phyloP scores from a whole-genome alignment of 1,140 invertebrate genomes.

The Rhynchophorus ferrugineus region DNA sequence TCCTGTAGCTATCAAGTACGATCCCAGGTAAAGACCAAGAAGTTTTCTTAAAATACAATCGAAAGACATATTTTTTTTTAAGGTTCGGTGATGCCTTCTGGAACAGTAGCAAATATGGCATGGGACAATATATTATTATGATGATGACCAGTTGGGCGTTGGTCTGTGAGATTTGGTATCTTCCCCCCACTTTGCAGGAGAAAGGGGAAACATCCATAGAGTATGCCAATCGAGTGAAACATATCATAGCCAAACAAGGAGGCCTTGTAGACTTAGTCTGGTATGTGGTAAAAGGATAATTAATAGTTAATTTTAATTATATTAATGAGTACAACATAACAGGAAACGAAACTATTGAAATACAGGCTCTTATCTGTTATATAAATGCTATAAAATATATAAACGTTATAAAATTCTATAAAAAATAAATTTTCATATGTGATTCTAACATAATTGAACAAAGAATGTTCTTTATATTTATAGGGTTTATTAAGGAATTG shows the following conservation, averaged over 20 bases:
- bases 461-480: too few relatives aligned
- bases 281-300: constrained; percentile 54
- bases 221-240: constrained; percentile 94
- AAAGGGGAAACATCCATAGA: constrained; percentile 79
- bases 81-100: constrained; percentile 97
- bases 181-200: constrained; percentile 83
- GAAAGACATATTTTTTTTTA: neutral
- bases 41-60: neutral
- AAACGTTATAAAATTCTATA: too few relatives aligned
- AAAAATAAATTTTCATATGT: too few relatives aligned
- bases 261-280: constrained; percentile 94
- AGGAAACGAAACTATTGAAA: too few relatives aligned
- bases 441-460: too few relatives aligned
- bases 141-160: constrained; percentile 99
- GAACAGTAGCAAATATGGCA: constrained; percentile 85
- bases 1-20: constrained; percentile 95
- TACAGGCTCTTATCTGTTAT: too few relatives aligned
- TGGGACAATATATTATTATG: constrained; percentile 91
- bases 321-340: neutral
- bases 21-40: constrained; percentile 55
- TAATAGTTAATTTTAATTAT: neutral
- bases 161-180: constrained; percentile 98
- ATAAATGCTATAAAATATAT: too few relatives aligned
- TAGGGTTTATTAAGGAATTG: too few relatives aligned
- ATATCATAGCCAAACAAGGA: constrained; percentile 86